Base-by-base conservation (phyloP, 2,113 vertebrate genomes). In the Pseudorasbora parva region DNA sequence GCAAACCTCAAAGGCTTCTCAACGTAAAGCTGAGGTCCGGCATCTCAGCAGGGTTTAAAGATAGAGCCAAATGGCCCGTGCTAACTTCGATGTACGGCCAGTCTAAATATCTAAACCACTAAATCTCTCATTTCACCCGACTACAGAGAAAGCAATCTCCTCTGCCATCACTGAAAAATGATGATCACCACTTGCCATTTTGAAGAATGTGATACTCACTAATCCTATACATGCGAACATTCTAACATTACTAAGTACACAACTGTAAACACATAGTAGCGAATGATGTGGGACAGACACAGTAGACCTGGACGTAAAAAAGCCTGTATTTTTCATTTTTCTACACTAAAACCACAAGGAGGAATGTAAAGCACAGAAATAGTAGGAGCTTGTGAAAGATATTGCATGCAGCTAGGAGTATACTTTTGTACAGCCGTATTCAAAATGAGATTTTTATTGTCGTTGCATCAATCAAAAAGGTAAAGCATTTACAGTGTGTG, bases 1-100 rank as follows among this genome's bases (percentile, higher is more conserved):
- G 91, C 90, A 91, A 90, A 92, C 89, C 88, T 90, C 93, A 94
- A 93, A 90, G 91, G 88, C 92, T 86, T 85, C 88, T 59, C 72
- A 83, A 93, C 81, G 90, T 93, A 92, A 92, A 93, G 93, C 90
- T 81, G 93, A 91, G 88, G 91, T 88, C 90, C 84, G 43, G 57
- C 89, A 81, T 89, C 86, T 89, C 91, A 73, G 73, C 86, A 91
- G 43, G 92, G 92, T 93, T 86, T 80, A 37, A 2, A 51, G 81
- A 87, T 87, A 88, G 91, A 89, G 91, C 91, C 92, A 88, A 93
- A 90, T 76, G 89, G 87, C 84, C 90, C 84, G 86, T 78, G 74
- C 88, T 88, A 90, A 41, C 91, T 86, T n/a, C 88, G 84, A 92
- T 88, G 89, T 88, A 88, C 76, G 83, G 82, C 54, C 81, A 85